These are phyloP conservation scores for Lysiphlebus fabarum DNA, from an alignment of 1,140 invertebrate genomes.

Conservation along the genomic window DNA sequence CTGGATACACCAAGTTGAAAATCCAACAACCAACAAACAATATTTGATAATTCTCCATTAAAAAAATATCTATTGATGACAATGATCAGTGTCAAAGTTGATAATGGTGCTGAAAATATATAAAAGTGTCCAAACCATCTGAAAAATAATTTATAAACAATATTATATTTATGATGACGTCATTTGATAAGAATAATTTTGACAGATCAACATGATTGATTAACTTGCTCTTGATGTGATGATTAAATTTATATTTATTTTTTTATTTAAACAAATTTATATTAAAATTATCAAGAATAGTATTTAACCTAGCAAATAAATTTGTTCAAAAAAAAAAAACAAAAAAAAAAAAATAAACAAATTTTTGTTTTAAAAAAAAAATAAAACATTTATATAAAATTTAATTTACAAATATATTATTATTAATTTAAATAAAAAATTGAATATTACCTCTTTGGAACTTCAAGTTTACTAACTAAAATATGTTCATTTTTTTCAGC, in stretches of 20 bases:
- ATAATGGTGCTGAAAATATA: conserved; percentile 60
- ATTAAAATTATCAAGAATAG: no score
- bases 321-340: no score
- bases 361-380: no score
- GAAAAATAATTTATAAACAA: conserved; percentile 27
- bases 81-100: conserved; percentile 52
- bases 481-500: conserved; percentile 55
- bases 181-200: no score
- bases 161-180: no score
- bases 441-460: conserved; percentile 62
- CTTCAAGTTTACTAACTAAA: conserved; percentile 57
- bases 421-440: conserved; percentile 16
- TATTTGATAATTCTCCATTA: conserved; percentile 47
- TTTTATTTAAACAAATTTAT: no score
- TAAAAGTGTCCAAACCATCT: conserved; percentile 75
- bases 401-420: background rate
- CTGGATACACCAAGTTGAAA: conserved; percentile 53
- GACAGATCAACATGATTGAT: no score
- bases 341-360: no score
- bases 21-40: conserved; percentile 54
- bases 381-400: no score
- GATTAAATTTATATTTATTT: no score
- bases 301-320: no score
- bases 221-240: no score
- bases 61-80: conserved; percentile 54